A percentile compares a stretch with the other conserved stretches of the same genome.
These are phyloP conservation scores for Campylorhamphus procurvoides DNA, from an alignment of 2,113 vertebrate species.

Conservation along the genomic window DNA sequence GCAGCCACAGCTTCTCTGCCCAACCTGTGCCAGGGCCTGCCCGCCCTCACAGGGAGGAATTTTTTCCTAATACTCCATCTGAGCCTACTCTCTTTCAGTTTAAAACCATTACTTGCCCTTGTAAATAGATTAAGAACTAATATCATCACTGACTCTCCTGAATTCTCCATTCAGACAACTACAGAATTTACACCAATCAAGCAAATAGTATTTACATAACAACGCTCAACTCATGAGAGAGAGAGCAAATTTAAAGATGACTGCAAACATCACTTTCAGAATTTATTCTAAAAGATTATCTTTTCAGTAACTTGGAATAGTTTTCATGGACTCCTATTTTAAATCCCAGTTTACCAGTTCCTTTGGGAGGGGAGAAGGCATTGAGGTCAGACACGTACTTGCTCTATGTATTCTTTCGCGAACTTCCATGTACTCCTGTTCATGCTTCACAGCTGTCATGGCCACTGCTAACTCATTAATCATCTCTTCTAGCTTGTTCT, in stretches of 20 bases:
- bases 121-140: not conserved
- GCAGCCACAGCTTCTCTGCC: not conserved
- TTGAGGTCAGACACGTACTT: constrained; percentile 77
- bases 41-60: not conserved
- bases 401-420: constrained; percentile 99
- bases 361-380: not conserved
- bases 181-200: not conserved
- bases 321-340: not conserved
- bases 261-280: not conserved
- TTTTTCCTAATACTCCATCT: too few species aligned
- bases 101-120: not conserved
- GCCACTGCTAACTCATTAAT: constrained; percentile 97
- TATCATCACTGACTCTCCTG: not conserved
- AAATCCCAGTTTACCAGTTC: not conserved
- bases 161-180: not conserved
- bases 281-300: not conserved
- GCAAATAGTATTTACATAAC: not conserved
- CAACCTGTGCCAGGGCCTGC: not conserved
- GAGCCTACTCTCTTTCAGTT: not conserved
- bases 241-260: not conserved
- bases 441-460: constrained; percentile 98
- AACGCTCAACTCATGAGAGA: not conserved
- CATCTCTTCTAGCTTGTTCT: constrained; percentile 99
- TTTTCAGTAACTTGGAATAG: not conserved
- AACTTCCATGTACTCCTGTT: constrained; percentile 99